A percentile compares a stretch with the other conserved stretches of the same genome.
phyloP scores from a whole-genome alignment of 2,888 invertebrate species.

The Xanthostigma xanthostigma region DNA sequence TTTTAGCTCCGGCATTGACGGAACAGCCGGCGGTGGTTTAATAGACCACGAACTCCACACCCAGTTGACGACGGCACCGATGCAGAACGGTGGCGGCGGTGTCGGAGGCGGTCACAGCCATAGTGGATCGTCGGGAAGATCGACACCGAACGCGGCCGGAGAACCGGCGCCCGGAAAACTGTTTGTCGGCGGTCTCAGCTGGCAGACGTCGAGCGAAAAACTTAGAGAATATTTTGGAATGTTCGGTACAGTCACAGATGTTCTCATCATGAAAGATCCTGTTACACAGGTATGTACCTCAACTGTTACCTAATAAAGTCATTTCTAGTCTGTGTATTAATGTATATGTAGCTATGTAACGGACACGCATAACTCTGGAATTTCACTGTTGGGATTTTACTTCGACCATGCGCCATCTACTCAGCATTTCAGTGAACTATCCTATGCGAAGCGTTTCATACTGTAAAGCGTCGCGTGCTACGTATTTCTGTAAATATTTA shows the following conservation, averaged over 20 bases:
- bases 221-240: slow-evolving; percentile 84
- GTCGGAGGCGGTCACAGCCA: slow-evolving; percentile 33
- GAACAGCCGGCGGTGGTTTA: slow-evolving; percentile 29
- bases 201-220: slow-evolving; percentile 87
- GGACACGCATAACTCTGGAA: too few relatives aligned
- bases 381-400: too few relatives aligned
- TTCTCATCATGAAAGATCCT: slow-evolving; percentile 88
- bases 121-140: slow-evolving; percentile 55
- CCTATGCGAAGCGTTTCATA: too few relatives aligned
- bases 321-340: too few relatives aligned
- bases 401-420: too few relatives aligned
- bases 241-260: slow-evolving; percentile 83
- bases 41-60: slow-evolving; percentile 37
- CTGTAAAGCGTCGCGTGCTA: too few relatives aligned
- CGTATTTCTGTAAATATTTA: too few relatives aligned
- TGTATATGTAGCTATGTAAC: too few relatives aligned
- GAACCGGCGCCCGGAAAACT: slow-evolving; percentile 73
- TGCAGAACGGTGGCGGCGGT: slow-evolving; percentile 18
- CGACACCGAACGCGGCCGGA: slow-evolving; percentile 49
- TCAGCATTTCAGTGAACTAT: too few relatives aligned
- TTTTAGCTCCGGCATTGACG: slow-evolving; percentile 35
- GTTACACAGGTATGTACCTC: slow-evolving; percentile 63
- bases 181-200: slow-evolving; percentile 82
- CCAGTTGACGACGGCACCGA: slow-evolving; percentile 21
- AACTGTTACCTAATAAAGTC: neutral